Base-by-base conservation (phyloP, 2,113 vertebrate species). In the Bungarus multicinctus region DNA sequence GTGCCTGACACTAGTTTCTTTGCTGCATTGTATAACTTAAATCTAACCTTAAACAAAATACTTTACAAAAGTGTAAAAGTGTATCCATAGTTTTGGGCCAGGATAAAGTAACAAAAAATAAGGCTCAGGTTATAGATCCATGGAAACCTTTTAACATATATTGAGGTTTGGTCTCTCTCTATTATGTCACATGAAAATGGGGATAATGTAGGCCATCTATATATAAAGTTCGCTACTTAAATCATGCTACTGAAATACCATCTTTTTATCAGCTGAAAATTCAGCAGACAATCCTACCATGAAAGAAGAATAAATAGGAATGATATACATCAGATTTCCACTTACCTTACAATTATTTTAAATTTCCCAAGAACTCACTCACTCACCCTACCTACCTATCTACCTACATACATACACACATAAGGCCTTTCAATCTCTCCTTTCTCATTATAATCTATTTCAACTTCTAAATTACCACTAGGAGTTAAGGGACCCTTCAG, bases 201-300 rank as follows among this genome's bases (percentile, higher is more conserved):
- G 69, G 34, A 81, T 81, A 81, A 18, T 43, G 6, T 39, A 81
- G 69, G 34, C 34, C 7, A 81, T 22, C 34, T 81, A 18, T 94
- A 92, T 57, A 87, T 23, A 96, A 96, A 96, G 34, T 95, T 96
- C 95, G 90, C 91, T 27, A 95, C 95, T 94, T 94, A 54, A 95
- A 92, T 96, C 96, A 91, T 95, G 95, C 95, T 95, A 93, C 93
- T 95, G 90, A 85, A 87, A 27, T 92, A 90, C 3, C 45, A 89
- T 53, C 69, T 14, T 85, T 95, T 92, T n/a, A 93, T 85, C 43
- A 95, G 30, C 2, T 55, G 91, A 85, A 94, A 88, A 10, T 47
- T 89, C 39, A 87, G 92, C 94, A 92, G 97, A 92, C 55, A 93
- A 55, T 97, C 97, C 96, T 97, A 96, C 57, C 92, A 3, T 85